Base-by-base conservation (phyloP, 2,113 vertebrate genomes). In the Trachemys scripta region DNA sequence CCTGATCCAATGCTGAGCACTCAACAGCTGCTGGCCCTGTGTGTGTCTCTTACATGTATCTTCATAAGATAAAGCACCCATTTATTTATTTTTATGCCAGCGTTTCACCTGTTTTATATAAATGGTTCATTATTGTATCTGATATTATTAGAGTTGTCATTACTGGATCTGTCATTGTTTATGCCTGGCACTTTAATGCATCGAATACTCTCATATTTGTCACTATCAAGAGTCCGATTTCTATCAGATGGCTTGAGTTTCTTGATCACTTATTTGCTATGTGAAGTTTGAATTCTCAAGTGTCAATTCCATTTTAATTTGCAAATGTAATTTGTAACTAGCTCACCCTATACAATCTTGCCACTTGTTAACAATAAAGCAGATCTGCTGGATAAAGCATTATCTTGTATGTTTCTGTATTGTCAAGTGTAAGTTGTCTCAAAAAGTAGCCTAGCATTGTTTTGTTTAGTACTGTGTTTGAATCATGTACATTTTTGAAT, bases 301-400 rank as follows among this genome's bases (percentile, higher is more conserved):
- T 88, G 25, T 87, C 75, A 38, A 19, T 88, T 97, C 42, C 93
- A 75, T 92, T 96, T 93, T 81, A 94, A 90, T 62, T 82, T 92
- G 79, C 89, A 94, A 95, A 88, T 91, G 84, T 95, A 93, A 95
- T 92, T 35, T 88, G 75, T 80, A 89, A 88, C 80, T 80, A 75
- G 69, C 69, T 35, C 22, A 72, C 82, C 65, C 72, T 92, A 83
- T 92, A 78, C 86, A 94, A 57, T 84, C 81, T 95, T 97, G 47
- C 83, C 85, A 88, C 84, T 82, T 92, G 76, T 96, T 95, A 96
- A 95, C 75, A 97, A 97, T 97, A 97, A 97, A 98, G 65, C 14
- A 3, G 89, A 80, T 91, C 92, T 38, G 16, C 76, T 84, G 81
- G 51, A 2, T 95, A 93, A 90, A 92, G 56, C 47, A 54, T 84